Conservation (phyloP, 2,888 invertebrate species). For the Sminthurinus aureus region DNA sequence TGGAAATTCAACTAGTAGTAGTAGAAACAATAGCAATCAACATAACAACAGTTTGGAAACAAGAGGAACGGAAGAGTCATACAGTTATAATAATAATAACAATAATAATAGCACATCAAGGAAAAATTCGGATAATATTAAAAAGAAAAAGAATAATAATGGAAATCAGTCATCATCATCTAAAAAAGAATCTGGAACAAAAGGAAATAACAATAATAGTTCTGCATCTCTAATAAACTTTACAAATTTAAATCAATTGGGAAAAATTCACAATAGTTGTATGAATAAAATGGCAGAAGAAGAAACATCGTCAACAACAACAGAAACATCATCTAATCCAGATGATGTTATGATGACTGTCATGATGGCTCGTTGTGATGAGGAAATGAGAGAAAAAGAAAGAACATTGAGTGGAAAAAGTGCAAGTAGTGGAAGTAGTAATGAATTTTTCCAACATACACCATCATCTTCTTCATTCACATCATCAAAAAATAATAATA, state of each 20-base stretch:
- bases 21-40: not conserved
- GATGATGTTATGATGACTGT: conserved; percentile 65
- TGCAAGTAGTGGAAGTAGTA: conserved; percentile 43
- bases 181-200: conserved; percentile 8
- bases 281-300: conserved; percentile 65
- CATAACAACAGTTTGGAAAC: not conserved
- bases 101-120: not conserved
- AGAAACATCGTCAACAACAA: conserved; percentile 73
- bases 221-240: conserved; percentile 23
- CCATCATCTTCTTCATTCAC: not conserved
- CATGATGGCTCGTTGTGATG: conserved; percentile 43
- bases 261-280: conserved; percentile 30
- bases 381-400: conserved; percentile 42
- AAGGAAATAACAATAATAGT: conserved; percentile 15
- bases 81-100: conserved; percentile 7
- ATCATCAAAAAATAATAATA: not conserved
- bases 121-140: conserved; percentile 39
- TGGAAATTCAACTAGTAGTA: conserved; percentile 1
- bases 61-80: not conserved
- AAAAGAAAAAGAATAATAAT: conserved; percentile 45
- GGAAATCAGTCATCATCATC: not conserved
- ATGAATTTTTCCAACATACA: conserved; percentile 21
- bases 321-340: conserved; percentile 73
- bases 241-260: conserved; percentile 19
- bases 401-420: conserved; percentile 45